phyloP scores from a whole-genome alignment of 1,140 invertebrate species.

The Drosophila triauraria region DNA sequence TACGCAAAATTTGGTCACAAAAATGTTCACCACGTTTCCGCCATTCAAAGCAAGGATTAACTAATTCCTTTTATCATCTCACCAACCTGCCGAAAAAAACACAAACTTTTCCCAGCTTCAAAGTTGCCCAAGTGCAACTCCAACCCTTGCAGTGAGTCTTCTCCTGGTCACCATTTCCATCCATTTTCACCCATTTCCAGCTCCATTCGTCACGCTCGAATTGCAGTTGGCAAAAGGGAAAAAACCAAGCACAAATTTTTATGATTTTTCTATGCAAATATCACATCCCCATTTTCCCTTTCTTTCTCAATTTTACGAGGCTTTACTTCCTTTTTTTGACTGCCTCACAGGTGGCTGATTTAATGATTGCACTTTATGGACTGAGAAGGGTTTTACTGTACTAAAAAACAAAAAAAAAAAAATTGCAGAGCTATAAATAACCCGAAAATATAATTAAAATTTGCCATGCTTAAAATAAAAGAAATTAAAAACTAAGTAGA shows the following conservation, averaged over 20 bases:
- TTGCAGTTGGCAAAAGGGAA: conserved; percentile 46
- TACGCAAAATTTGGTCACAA: background rate
- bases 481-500: background rate
- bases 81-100: background rate
- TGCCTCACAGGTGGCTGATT: conserved; percentile 65
- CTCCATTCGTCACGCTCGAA: conserved; percentile 61
- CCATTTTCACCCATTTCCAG: conserved; percentile 8
- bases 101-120: conserved; percentile 15
- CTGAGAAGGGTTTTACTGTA: conserved; percentile 59
- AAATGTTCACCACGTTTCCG: conserved; percentile 52
- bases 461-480: conserved; percentile 29
- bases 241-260: conserved; percentile 52
- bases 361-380: conserved; percentile 64
- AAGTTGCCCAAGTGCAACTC: background rate
- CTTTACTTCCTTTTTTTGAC: conserved; percentile 11
- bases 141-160: conserved; percentile 28
- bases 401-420: background rate
- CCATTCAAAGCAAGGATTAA: conserved; percentile 46
- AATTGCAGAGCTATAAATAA: conserved; percentile 48
- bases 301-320: conserved; percentile 4
- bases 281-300: background rate
- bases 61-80: conserved; percentile 52
- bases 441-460: conserved; percentile 59
- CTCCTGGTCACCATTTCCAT: conserved; percentile 4
- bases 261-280: conserved; percentile 78